phyloP scores from a whole-genome alignment of 2,888 invertebrate genomes.

The Amphipoea oculea region DNA sequence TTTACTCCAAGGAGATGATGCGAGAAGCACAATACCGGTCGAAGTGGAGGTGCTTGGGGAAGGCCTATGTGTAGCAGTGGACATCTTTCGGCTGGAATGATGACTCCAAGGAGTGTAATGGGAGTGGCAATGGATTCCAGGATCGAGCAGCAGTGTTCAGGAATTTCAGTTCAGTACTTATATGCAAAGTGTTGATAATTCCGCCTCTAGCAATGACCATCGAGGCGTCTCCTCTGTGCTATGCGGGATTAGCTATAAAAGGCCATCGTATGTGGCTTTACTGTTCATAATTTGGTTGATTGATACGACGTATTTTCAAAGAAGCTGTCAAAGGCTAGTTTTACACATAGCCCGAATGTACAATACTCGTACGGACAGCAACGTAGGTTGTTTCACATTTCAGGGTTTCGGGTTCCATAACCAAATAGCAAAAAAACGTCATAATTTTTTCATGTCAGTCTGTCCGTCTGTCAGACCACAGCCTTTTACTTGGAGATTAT shows the following conservation, averaged over 20 bases:
- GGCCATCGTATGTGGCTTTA: background rate
- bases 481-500: background rate
- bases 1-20: no score
- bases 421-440: background rate
- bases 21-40: no score
- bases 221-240: background rate
- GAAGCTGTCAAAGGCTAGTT: conserved; percentile 11
- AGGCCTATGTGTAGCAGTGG: no score
- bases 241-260: background rate
- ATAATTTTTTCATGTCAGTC: background rate
- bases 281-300: background rate
- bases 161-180: no score
- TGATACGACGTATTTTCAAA: background rate
- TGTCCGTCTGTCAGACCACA: background rate
- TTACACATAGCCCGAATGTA: conserved; percentile 23
- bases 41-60: no score
- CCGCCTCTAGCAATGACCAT: background rate
- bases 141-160: no score
- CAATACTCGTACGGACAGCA: background rate
- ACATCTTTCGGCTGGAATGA: no score
- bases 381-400: background rate
- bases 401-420: background rate
- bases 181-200: background rate
- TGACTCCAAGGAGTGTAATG: no score
- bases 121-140: no score